Base-by-base conservation (phyloP, 2,113 vertebrate genomes). In the Mesembrinibis cayennensis region DNA sequence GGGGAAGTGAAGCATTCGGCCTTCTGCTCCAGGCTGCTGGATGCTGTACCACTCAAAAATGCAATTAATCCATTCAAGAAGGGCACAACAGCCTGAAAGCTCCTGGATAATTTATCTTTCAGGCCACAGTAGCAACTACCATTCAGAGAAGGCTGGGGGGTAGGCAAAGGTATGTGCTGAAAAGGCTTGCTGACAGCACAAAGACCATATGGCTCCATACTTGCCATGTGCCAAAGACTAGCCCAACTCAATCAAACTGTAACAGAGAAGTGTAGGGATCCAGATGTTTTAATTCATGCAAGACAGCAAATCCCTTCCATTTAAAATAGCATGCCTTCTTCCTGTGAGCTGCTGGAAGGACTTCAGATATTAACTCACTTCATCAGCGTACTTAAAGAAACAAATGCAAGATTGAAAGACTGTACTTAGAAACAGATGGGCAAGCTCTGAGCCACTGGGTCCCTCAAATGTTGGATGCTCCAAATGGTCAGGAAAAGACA, bases 221-320 rank as follows among this genome's bases (percentile, higher is more conserved):
- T 82, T 89, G 70, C 53, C 74, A 71, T 50, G 20, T 82, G 89
- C 66, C 89, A 80, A 88, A 70, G 81, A 53, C 70, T 25, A 93
- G 58, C 44, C 89, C 62, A 69, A 40, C 71, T 80, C 74, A 87
- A 91, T 93, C 92, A 94, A 40, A 70, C 62, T 53, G 53, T 45
- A 86, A 92, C 53, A 93, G 71, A 77, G 50, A 73, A 94, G 45
- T 49, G 52, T 42, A 82, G 16, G 73, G 73, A 87, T 90, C 84
- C 95, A 97, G 95, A 95, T 94, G 97, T 95, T 97, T 90, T 82
- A 95, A 91, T 93, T 97, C 87, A 87, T 52, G n/a, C 67, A 95
- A 93, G 90, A 87, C 87, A 93, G 87, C 77, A 96, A 92, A 94
- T 77, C 88, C 56, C 59, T 90, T 95, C 88, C 15, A 0, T 96